Base-by-base conservation (phyloP, 2,888 invertebrate species). In the Euplagia quadripunctaria region DNA sequence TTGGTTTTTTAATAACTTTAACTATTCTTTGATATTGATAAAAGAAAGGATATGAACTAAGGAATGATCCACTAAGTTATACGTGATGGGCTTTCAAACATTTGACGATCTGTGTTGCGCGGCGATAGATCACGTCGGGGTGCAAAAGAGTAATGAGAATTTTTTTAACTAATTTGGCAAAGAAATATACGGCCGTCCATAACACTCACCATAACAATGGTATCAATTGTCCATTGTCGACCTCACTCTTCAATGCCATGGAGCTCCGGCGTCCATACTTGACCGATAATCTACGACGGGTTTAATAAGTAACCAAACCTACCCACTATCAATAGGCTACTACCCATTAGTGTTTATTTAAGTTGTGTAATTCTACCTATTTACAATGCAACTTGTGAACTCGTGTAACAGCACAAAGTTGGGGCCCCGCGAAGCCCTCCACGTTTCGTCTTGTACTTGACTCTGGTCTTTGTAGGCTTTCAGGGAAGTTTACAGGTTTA, bases 381-480 rank as follows among this genome's bases (percentile, higher is more conserved):
- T 80, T 73, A 65, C 68, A 72, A 52, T 73, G 74, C 80, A 84
- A 85, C 82, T 87, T 85, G 75, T 75, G 75, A 84, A 84, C 75
- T 83, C 42, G 43, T 79, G 78, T 82, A 81, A 83, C 83, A 79
- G 83, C 75, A 78, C 85, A 84, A 90, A 90, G 86, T 91, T 89
- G 77, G 82, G 78, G 84, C 86, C 85, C 79, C 75, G 79, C 74
- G 92, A 92, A 92, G 87, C 91, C 92, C 85, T 90, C 82, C 81
- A 88, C 76, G 84, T 83, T 84, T 77, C 75, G 79, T 81, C 81
- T 76, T 79, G 68, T 67, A 83, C 83, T 83, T 78, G 68, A 71
- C 72, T 77, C 79, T 75, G 70, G 81, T 72, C 73, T 82, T 86
- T 85, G 82, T 82, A 82, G 80, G 84, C 70, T 85, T 87, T 83